Evolutionary conservation across 2,797 vertebrate species (phyloP), one percentile per base, ranked within the genome.

Genomic region (Margarornis squamiger): DNA sequence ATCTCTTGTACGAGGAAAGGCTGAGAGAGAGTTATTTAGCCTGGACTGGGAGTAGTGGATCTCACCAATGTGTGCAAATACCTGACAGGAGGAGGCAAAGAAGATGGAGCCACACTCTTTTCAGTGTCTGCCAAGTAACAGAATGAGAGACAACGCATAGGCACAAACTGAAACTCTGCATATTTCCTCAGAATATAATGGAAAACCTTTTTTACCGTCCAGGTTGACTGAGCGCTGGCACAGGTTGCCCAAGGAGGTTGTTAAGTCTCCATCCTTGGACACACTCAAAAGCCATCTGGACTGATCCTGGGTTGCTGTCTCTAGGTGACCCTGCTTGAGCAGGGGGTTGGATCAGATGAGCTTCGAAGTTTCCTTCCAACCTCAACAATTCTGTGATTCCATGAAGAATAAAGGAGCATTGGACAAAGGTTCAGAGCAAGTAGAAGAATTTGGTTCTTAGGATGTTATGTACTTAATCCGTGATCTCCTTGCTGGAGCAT

Each of bases 71-170:
- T 39, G 12, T 17, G 18, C 17, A 87, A 78, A 62, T 51, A 18
- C 18, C 14, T 66, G 34, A 76, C 34, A 55, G 10, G 4, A 67
- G 3, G 5, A 2, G 78, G 8, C 17, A 45, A 48, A 83, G 29
- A 68, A 24, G 34, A 29, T 3, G 8, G 24, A 88, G 3, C 26
- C 15, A 43, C 0, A 0, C 2, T 55, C 14, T 59, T 62, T 46
- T 49, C 29, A 30, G 36, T 70, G 43, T 54, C 15, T 63, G 26
- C 14, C 14, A 20, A 26, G 17, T 54, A 57, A 71, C 34, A 43
- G 46, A 51, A 49, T 3, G 61, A 41, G 32, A 57, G 21, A 61
- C 38, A 81, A n/a, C 19, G 10, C 29, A 21, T 13, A 14, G n/a
- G 13, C 58, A 48, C 16, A 68, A 54, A 68, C 17, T 49, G 48